A percentile compares a stretch with the other conserved stretches of the same genome.
Evolutionary conservation across 2,888 invertebrate species (phyloP).

Genomic region (Oxystoma pomonae): DNA sequence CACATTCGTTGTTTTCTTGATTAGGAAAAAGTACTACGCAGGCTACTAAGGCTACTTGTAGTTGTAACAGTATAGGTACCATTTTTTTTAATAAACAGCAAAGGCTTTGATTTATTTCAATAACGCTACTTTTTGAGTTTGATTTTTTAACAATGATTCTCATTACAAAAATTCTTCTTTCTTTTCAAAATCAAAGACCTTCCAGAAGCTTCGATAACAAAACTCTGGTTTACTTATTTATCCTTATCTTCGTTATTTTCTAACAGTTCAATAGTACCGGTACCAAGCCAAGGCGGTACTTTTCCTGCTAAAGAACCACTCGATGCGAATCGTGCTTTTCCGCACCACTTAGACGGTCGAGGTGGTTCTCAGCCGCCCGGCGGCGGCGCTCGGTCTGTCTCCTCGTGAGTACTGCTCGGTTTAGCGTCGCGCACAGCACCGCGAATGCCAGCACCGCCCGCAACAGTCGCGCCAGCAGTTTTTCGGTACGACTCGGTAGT

Average conservation of each 20-base stretch:
- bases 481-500: neutral
- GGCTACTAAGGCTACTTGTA: too few species aligned
- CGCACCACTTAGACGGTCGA: conserved; percentile 1
- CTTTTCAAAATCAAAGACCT: neutral
- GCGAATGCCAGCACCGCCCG: conserved; percentile 2
- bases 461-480: conserved; percentile 5
- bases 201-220: neutral
- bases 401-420: neutral
- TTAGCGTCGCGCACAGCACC: conserved; percentile 4
- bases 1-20: too few species aligned
- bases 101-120: too few species aligned
- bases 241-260: neutral
- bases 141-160: too few species aligned
- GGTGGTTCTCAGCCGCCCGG: conserved; percentile 20
- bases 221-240: neutral
- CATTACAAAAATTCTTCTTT: too few species aligned
- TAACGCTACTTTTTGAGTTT: too few species aligned
- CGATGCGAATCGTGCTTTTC: conserved; percentile 13
- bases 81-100: too few species aligned
- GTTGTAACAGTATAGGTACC: too few species aligned
- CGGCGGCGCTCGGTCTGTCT: conserved; percentile 13
- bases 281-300: neutral
- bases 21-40: too few species aligned
- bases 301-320: conserved; percentile 23
- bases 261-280: neutral